phyloP scores from a whole-genome alignment of 23 tunicate species.

The Botrylloides violaceus region DNA sequence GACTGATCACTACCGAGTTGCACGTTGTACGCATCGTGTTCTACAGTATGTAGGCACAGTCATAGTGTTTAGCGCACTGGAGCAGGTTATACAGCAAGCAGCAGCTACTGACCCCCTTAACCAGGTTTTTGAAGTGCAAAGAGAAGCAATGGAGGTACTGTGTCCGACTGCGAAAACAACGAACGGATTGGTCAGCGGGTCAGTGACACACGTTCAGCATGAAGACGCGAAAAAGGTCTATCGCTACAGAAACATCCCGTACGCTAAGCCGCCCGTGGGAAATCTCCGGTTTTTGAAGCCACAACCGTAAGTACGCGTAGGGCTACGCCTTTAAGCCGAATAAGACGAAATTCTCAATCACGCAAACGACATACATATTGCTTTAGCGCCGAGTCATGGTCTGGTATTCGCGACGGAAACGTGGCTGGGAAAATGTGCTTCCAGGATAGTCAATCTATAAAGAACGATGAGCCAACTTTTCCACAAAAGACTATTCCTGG shows the following conservation, averaged over 20 bases:
- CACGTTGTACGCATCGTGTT: too few species aligned
- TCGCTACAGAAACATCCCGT: slow-evolving; percentile 30
- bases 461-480: neutral
- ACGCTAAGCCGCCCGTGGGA: slow-evolving; percentile 65
- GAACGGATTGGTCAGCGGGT: slow-evolving; percentile 1
- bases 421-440: slow-evolving; percentile 7
- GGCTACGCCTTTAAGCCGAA: neutral
- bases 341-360: neutral
- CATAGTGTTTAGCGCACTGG: too few species aligned
- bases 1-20: too few species aligned
- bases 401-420: slow-evolving; percentile 20
- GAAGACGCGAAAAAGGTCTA: slow-evolving; percentile 26
- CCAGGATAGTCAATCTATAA: slow-evolving; percentile 6
- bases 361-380: too few species aligned
- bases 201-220: neutral
- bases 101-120: too few species aligned
- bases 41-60: too few species aligned
- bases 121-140: too few species aligned
- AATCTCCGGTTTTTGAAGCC: slow-evolving; percentile 52
- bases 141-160: neutral
- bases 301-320: slow-evolving; percentile 33
- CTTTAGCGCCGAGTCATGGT: slow-evolving; percentile 38
- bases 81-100: too few species aligned
- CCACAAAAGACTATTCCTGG: slow-evolving; percentile 28
- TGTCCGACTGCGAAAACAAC: neutral